Evolutionary conservation across 2,113 vertebrate genomes (phyloP).

Genomic region (Emydura subglobosa): DNA sequence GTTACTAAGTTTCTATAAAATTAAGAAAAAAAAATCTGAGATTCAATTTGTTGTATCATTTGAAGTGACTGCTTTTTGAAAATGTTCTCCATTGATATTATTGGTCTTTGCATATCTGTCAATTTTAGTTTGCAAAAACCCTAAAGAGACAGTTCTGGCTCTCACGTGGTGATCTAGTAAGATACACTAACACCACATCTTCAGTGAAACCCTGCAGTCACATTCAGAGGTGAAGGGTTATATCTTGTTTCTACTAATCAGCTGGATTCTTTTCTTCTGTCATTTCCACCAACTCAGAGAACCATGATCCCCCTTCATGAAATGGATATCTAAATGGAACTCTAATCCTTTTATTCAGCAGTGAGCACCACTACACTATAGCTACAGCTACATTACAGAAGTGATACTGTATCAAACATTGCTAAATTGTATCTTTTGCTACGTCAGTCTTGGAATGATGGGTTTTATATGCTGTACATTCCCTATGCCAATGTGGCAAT

Average conservation of each 20-base stretch:
- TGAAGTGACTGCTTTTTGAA: not conserved
- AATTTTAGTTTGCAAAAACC: not conserved
- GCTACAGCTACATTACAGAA: not conserved
- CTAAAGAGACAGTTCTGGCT: not conserved
- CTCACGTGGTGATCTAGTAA: not conserved
- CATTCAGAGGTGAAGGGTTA: not conserved
- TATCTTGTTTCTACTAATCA: not conserved
- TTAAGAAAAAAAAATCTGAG: not conserved
- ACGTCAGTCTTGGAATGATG: not conserved
- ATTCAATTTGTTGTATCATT: not conserved
- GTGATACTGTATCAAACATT: not conserved
- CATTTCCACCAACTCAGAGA: not conserved
- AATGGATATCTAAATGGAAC: not conserved
- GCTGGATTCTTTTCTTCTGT: not conserved
- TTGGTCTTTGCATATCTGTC: not conserved
- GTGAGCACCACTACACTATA: not conserved
- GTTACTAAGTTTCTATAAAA: not conserved
- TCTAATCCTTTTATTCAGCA: not conserved
- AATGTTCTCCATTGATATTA: not conserved
- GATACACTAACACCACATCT: not conserved
- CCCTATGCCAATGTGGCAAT: not conserved
- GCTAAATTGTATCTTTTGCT: accelerated
- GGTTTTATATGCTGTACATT: not conserved
- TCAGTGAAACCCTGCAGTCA: not conserved
- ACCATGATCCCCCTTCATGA: not conserved